phyloP scores from a whole-genome alignment of 2,113 vertebrate species.

The Lycaon pictus region DNA sequence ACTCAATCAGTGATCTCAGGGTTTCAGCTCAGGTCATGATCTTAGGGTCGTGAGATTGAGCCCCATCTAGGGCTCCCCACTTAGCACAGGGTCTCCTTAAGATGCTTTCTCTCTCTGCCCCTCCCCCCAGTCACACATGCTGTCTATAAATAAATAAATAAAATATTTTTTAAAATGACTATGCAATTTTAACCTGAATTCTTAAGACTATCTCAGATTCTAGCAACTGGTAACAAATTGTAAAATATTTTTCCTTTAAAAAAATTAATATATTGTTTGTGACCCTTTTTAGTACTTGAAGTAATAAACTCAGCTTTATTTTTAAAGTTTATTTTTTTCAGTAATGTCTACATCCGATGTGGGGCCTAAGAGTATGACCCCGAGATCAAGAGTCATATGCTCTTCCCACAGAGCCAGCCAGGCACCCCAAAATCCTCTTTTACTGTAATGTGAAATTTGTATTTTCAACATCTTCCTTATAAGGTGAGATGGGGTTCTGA shows the following conservation, averaged over 20 bases:
- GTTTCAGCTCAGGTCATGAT: not conserved
- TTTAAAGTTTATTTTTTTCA: not conserved
- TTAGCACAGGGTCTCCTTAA: not conserved
- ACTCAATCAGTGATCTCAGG: too few species aligned
- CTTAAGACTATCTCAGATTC: not conserved
- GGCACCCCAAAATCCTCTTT: not conserved
- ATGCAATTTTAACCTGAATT: conserved; percentile 19
- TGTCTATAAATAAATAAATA: not conserved
- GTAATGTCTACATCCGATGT: not conserved
- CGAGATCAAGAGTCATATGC: not conserved
- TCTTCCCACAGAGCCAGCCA: not conserved
- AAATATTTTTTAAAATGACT: not conserved
- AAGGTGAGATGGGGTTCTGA: not conserved
- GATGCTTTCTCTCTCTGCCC: not conserved
- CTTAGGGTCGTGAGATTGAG: not conserved
- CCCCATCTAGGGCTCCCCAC: too few species aligned
- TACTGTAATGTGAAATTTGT: not conserved
- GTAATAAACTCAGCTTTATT: conserved; percentile 1
- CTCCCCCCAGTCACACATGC: accelerated
- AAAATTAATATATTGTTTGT: not conserved
- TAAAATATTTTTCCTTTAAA: not conserved
- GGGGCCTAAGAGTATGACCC: not conserved
- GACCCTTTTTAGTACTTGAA: not conserved
- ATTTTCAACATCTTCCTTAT: conserved; percentile 10
- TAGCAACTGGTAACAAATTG: not conserved